These are phyloP conservation scores for Elgaria multicarinata DNA, from an alignment of 2,113 vertebrate genomes.

Conservation along the genomic window DNA sequence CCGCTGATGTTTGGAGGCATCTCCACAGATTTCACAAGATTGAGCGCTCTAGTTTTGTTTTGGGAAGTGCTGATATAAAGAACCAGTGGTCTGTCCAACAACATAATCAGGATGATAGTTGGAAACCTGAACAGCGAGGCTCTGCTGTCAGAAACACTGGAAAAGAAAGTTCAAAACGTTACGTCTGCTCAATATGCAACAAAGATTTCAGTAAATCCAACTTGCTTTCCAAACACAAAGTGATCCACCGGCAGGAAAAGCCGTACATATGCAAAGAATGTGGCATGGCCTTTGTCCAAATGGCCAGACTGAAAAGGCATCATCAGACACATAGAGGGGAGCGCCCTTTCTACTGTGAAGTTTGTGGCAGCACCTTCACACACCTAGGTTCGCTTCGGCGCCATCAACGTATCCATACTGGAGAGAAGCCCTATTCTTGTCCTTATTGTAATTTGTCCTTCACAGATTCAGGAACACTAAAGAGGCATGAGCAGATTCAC, in stretches of 20 bases:
- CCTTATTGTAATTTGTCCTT: constrained; percentile 52
- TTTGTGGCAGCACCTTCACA: constrained; percentile 51
- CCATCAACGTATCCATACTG: constrained; percentile 54
- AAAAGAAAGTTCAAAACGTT: constrained; percentile 36
- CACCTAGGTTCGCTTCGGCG: constrained; percentile 49
- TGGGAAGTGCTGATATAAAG: constrained; percentile 31
- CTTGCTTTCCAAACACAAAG: constrained; percentile 70
- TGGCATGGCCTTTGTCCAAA: constrained; percentile 59
- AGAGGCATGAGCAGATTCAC: constrained; percentile 56
- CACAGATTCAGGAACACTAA: constrained; percentile 34
- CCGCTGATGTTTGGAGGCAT: constrained; percentile 62
- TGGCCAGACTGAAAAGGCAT: constrained; percentile 65
- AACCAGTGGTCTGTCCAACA: constrained; percentile 42
- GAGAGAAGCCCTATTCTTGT: constrained; percentile 64
- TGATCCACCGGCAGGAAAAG: constrained; percentile 61
- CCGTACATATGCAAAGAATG: constrained; percentile 67
- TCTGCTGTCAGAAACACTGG: background rate
- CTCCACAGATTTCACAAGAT: constrained; percentile 57
- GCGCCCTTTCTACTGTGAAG: constrained; percentile 48
- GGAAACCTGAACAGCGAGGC: background rate
- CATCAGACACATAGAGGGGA: constrained; percentile 56
- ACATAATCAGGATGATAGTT: background rate
- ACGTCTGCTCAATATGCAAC: background rate
- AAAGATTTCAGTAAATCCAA: constrained; percentile 61
- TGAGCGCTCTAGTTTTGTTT: constrained; percentile 60